Base-by-base conservation (phyloP, 35 echinoderm and acorn worm species). In the Heliocidaris erythrogramma region DNA sequence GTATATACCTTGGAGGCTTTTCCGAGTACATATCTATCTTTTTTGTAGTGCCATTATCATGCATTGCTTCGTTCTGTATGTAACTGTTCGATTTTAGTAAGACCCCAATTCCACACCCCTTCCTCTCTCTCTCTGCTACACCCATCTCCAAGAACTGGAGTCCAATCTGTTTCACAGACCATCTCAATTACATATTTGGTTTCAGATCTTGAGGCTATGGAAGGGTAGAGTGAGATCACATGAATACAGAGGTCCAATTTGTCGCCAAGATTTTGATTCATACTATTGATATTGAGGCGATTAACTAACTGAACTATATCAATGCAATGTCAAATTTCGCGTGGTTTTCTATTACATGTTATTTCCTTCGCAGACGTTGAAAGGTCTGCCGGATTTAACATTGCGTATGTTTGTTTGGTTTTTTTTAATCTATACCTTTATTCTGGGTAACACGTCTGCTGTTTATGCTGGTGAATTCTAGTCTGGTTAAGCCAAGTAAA, bases 211-310 rank as follows among this genome's bases (percentile, higher is more conserved):
- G 16, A 30, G 91, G 91, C 91, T 89, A 48, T 59, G 49, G 91
- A 92, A 92, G 49, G 48, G 50, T 48, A 29, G 48, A 92, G 47
- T 59, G 31, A 24, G 16, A 92, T 49, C 50, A 16, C 48, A 92
- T 92, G 91, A 52, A 92, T 92, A 92, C 59, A 59, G 91, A 78
- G 65, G 65, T 21, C 91, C 91, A 92, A 92, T 92, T 92, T 92
- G 91, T 92, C 91, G 29, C 47, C 49, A 56, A 29, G 31, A 52
- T 92, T 59, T 30, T 11, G 91, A 17, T 92, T 52, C 91, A 92
- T 59, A 48, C 87, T 89, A 78, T 78, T 78, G 65, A 78, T 78
- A 78, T 78, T 78, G 65, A 78, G 65, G 65, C 65, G 65, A 78
- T 78, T 78, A 78, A 78, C 17, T 78, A 78, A 78, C 65, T 78